Conservation (phyloP, 1,140 invertebrate genomes). For the Sitodiplosis mosellana region DNA sequence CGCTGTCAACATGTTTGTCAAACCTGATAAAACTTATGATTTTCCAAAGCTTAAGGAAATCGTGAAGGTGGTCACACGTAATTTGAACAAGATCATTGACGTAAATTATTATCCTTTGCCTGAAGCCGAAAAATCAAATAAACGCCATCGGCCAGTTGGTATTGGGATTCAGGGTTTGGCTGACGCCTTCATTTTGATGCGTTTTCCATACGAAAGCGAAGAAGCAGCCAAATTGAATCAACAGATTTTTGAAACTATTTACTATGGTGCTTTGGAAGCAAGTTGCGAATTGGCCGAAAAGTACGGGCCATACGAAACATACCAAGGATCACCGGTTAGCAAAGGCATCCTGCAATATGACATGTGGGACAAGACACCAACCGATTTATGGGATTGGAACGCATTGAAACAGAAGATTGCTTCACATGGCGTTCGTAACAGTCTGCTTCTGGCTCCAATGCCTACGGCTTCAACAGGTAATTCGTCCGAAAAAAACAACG, state of each 20-base stretch:
- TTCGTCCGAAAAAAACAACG: no score
- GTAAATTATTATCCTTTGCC: constrained; percentile 85
- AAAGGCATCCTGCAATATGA: constrained; percentile 52
- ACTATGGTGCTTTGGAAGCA: constrained; percentile 44
- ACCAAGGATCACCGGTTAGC: constrained; percentile 40
- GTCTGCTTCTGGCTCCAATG: constrained; percentile 50
- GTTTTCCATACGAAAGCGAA: constrained; percentile 35
- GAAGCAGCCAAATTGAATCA: constrained; percentile 42
- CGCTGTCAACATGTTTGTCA: constrained; percentile 53
- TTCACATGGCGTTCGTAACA: constrained; percentile 45
- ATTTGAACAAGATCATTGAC: constrained; percentile 93
- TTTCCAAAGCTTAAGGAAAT: constrained; percentile 73
- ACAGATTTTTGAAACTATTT: constrained; percentile 56
- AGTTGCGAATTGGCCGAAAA: constrained; percentile 46
- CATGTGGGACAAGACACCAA: constrained; percentile 45
- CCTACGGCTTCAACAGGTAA: constrained; percentile 47
- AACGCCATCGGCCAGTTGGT: constrained; percentile 44
- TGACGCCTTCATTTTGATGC: constrained; percentile 51
- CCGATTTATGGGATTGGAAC: constrained; percentile 40
- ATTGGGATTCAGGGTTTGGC: constrained; percentile 54
- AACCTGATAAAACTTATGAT: constrained; percentile 56
- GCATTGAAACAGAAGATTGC: constrained; percentile 36
- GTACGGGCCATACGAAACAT: constrained; percentile 43
- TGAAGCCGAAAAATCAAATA: constrained; percentile 36
- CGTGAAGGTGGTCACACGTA: constrained; percentile 70